A percentile compares a stretch with the other conserved stretches of the same genome.
phyloP scores from a whole-genome alignment of 2,797 vertebrate genomes.

The Micrastur ruficollis region DNA sequence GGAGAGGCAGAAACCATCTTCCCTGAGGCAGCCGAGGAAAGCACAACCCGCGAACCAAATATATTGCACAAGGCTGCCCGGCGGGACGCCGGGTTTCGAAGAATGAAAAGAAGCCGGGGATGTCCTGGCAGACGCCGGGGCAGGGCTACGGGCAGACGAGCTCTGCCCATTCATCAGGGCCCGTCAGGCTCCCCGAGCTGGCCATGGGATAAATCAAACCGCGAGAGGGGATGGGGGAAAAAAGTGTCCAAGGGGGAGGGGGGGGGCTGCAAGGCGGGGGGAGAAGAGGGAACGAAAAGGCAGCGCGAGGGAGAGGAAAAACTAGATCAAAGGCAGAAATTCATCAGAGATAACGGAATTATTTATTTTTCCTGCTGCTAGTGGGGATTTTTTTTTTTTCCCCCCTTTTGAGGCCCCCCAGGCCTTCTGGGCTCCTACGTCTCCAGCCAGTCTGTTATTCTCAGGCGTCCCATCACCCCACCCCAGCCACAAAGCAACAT shows the following conservation, averaged over 20 bases:
- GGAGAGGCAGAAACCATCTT: neutral
- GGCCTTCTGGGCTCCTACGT: conserved; percentile 69
- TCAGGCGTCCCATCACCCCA: conserved; percentile 53
- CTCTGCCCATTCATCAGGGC: conserved; percentile 72
- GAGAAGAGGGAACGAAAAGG: conserved; percentile 30
- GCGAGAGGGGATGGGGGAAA: neutral
- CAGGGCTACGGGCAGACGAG: conserved; percentile 39
- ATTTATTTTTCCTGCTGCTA: conserved; percentile 81
- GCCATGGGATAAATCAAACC: conserved; percentile 73
- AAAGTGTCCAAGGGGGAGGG: neutral
- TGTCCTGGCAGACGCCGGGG: conserved; percentile 29
- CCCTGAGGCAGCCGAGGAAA: neutral
- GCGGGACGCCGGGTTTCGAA: neutral
- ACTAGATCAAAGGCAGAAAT: conserved; percentile 85
- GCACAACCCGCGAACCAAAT: neutral
- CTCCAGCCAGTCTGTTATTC: conserved; percentile 72
- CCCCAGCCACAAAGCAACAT: conserved; percentile 63
- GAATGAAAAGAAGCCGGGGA: neutral
- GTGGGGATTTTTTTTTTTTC: conserved; percentile 26
- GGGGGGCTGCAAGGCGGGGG: neutral
- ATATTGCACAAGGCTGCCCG: neutral
- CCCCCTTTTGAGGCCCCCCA: conserved; percentile 71
- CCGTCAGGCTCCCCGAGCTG: conserved; percentile 48
- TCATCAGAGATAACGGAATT: conserved; percentile 84
- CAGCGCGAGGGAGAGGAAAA: conserved; percentile 52